A percentile compares a stretch with the other conserved stretches of the same genome.
Evolutionary conservation across 2,113 vertebrate genomes (phyloP).

Genomic region (Callipepla californica): DNA sequence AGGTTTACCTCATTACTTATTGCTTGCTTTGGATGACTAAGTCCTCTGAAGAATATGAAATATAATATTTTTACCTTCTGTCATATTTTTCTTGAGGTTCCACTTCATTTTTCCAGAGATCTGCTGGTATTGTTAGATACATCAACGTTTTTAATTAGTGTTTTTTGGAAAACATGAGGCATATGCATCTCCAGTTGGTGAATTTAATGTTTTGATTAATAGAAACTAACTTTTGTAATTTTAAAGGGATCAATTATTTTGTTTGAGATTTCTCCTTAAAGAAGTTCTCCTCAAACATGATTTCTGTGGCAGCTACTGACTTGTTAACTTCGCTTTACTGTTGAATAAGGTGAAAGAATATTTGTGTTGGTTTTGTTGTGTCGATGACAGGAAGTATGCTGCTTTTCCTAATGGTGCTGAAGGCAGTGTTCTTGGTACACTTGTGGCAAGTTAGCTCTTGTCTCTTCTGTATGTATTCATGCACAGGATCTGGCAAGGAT

Average conservation of each 20-base stretch:
- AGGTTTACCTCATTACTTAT: background rate
- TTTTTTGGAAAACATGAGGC: background rate
- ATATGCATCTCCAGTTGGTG: background rate
- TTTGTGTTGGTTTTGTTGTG: background rate
- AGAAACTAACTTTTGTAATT: background rate
- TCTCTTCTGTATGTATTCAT: background rate
- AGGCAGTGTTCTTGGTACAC: background rate
- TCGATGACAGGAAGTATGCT: accelerated
- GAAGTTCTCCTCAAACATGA: background rate
- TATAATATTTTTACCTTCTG: background rate
- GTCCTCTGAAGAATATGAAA: background rate
- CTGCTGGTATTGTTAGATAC: background rate
- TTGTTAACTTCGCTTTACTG: background rate
- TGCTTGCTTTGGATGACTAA: background rate
- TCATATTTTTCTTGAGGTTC: background rate
- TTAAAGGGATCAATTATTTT: background rate
- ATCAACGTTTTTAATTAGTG: background rate
- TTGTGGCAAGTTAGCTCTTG: background rate
- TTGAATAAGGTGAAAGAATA: background rate
- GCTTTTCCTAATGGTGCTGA: background rate
- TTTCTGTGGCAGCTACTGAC: background rate
- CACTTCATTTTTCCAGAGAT: background rate
- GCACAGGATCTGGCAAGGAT: background rate
- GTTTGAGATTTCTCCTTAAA: background rate
- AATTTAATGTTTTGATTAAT: background rate